Conservation (phyloP, 2,888 invertebrate species). For the Xiphydria camelus region DNA sequence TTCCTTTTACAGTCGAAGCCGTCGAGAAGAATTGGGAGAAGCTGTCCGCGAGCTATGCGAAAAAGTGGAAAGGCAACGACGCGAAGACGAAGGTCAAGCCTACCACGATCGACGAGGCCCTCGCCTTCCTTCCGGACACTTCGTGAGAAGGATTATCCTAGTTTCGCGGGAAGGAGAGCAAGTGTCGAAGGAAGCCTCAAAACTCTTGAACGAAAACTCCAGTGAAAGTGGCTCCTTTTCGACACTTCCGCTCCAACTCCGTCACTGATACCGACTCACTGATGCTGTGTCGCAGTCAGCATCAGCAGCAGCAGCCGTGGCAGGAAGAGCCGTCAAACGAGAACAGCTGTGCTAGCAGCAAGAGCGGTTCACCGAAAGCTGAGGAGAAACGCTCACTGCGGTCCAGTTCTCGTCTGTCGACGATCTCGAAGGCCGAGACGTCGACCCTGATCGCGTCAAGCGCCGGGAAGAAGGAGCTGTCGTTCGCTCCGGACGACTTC, state of each 20-base stretch:
- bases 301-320: too few relatives aligned
- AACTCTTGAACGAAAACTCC: too few relatives aligned
- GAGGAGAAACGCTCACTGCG: constrained; percentile 28
- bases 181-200: too few relatives aligned
- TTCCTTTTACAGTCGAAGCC: constrained; percentile 17
- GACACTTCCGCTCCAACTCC: neutral
- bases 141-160: constrained; percentile 18
- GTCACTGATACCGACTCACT: too few relatives aligned
- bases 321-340: too few relatives aligned
- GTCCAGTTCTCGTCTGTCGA: constrained; percentile 34
- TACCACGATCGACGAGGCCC: constrained; percentile 6
- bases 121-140: constrained; percentile 23
- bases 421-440: constrained; percentile 30
- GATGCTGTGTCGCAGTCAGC: too few relatives aligned
- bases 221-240: constrained; percentile 1
- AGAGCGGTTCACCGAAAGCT: constrained; percentile 29
- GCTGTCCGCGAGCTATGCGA: constrained; percentile 7
- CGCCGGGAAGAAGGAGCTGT: too few relatives aligned
- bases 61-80: constrained; percentile 14
- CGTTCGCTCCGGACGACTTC: too few relatives aligned
- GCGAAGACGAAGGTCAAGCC: constrained; percentile 5
- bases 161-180: constrained; percentile 2
- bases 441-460: too few relatives aligned
- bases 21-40: constrained; percentile 28
- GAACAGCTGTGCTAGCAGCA: constrained; percentile 36